Percentiles rank a stretch among this genome's conserved stretches.
phyloP scores from a whole-genome alignment of 2,888 invertebrate genomes.

The Portevinia maculata region DNA sequence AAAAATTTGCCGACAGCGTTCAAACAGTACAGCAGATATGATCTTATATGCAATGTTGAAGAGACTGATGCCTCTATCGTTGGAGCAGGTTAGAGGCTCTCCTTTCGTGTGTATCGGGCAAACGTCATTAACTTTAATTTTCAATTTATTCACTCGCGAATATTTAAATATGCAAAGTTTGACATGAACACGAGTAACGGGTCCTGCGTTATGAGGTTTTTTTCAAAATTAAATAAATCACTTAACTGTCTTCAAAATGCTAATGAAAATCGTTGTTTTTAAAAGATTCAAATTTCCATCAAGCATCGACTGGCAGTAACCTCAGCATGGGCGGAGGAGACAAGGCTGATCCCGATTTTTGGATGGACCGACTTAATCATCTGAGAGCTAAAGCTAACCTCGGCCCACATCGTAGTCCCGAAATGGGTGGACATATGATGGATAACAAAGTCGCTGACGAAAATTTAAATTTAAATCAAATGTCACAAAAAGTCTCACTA shows the following conservation, averaged over 20 bases:
- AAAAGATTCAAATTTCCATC: slow-evolving; percentile 76
- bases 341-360: slow-evolving; percentile 81
- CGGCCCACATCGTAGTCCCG: slow-evolving; percentile 77
- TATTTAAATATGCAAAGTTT: too few species aligned
- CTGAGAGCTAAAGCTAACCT: slow-evolving; percentile 79
- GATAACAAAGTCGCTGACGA: slow-evolving; percentile 83
- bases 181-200: too few species aligned
- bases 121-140: too few species aligned
- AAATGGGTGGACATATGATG: slow-evolving; percentile 77
- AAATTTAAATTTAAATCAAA: slow-evolving; percentile 81
- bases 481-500: slow-evolving; percentile 80
- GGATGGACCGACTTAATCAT: slow-evolving; percentile 82
- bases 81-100: too few species aligned
- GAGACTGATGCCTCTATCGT: too few species aligned
- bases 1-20: too few species aligned
- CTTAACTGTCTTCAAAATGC: background rate
- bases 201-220: too few species aligned
- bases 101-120: too few species aligned
- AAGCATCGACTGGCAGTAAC: slow-evolving; percentile 69
- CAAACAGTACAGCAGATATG: too few species aligned
- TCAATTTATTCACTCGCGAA: too few species aligned
- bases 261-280: background rate
- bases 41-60: too few species aligned
- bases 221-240: too few species aligned
- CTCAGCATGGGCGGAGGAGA: slow-evolving; percentile 70